phyloP scores from a whole-genome alignment of 1,140 invertebrate genomes.

The Rhopalosiphum maidis region DNA sequence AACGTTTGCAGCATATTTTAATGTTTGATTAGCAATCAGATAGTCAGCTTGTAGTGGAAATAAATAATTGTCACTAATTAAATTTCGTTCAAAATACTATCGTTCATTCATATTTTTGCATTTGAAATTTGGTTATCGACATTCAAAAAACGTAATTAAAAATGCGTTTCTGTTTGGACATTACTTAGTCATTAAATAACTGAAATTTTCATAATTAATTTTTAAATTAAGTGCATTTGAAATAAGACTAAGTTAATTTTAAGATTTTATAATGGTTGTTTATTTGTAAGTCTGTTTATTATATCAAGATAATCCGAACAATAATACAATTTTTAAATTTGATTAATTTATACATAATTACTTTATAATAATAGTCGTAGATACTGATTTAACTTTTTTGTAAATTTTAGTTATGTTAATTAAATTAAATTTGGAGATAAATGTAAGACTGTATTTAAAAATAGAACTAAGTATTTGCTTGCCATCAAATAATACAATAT shows the following conservation, averaged over 20 bases:
- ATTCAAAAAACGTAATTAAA: background rate
- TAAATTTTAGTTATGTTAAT: background rate
- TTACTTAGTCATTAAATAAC: background rate
- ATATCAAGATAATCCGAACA: background rate
- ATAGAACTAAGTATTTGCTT: background rate
- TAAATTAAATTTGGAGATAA: background rate
- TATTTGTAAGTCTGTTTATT: background rate
- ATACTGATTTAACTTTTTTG: background rate
- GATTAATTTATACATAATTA: background rate
- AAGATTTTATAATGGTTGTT: background rate
- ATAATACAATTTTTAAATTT: background rate
- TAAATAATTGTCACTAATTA: background rate
- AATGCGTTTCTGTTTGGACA: background rate
- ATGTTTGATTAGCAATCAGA: background rate
- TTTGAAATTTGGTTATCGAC: background rate
- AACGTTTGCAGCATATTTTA: background rate
- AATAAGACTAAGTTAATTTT: background rate
- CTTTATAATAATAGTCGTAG: background rate
- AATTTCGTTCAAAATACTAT: background rate
- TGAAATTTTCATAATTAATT: background rate
- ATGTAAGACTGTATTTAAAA: background rate
- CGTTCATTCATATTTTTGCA: background rate
- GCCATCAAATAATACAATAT: background rate
- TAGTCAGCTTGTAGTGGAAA: background rate
- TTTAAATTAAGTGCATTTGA: background rate